Base-by-base conservation (phyloP, 1,140 invertebrate species). In the Aradophagus sp. region DNA sequence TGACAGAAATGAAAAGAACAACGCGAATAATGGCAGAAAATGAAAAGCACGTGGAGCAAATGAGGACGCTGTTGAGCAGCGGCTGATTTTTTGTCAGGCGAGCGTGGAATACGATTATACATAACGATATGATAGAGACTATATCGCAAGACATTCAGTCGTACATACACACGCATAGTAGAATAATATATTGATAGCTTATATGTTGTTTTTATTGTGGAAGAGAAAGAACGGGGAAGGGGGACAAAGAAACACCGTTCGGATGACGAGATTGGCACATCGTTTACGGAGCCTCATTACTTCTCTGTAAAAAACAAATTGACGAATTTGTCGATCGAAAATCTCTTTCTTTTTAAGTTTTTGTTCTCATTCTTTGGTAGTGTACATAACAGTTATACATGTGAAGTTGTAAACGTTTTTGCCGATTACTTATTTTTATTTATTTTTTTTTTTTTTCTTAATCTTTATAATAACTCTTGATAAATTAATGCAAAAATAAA, bases 141-240 rank as follows among this genome's bases (percentile, higher is more conserved):
- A 86, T 85, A 84, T 83, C 79, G 81, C 77, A 78, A 78, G 12
- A 68, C 65, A 82, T 62, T 79, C 61, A 75, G 47, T 63, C 63
- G 59, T 66, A 76, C 66, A 67, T 58, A 73, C 55, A 67, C 65
- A 75, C 74, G 77, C 72, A 81, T 82, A 85, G 83, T 83, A 85
- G 84, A 85, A 83, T 84, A 85, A 85, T 86, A 84, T 84, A 84
- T 86, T 84, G 77, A 81, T 84, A 84, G 78, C 75, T 81, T 85
- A 80, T 84, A 83, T 74, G 80, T 80, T 85, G 79, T 85, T 84
- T 84, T 80, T 82, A 83, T 45, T 69, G 65, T 68, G 65, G n/a
- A n/a, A n/a, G n/a, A n/a, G n/a, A n/a, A n/a, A n/a, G n/a, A n/a
- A n/a, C n/a, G n/a, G n/a, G n/a, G n/a, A n/a, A n/a, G n/a, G n/a